Evolutionary conservation across 2,797 vertebrate species (phyloP).

Genomic region (Synaphobranchus kaupii): DNA sequence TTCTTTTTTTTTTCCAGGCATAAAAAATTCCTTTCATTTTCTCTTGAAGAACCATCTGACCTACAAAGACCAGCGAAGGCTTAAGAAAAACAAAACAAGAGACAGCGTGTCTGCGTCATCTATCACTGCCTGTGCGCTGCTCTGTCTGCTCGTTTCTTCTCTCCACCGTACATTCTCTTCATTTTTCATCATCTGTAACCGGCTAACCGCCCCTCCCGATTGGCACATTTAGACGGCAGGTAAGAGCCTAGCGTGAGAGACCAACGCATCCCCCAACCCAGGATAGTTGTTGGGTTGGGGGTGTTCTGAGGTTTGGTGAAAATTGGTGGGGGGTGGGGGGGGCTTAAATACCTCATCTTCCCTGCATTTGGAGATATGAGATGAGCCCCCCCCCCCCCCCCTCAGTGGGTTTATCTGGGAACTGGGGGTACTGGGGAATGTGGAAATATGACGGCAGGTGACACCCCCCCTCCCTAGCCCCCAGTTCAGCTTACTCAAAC

Average conservation of each 20-base stretch:
- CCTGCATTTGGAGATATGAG: no score
- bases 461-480: background rate
- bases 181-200: background rate
- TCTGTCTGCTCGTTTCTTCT: background rate
- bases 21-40: conserved; percentile 61
- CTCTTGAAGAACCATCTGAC: conserved; percentile 48
- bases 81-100: conserved; percentile 45
- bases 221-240: background rate
- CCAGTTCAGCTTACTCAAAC: conserved; percentile 4
- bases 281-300: no score
- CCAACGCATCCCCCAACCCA: no score
- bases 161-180: background rate
- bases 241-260: background rate
- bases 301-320: no score
- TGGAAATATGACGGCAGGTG: conserved; percentile 7
- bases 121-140: background rate
- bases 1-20: conserved; percentile 59
- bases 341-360: no score
- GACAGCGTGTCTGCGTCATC: conserved; percentile 36
- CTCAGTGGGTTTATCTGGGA: no score
- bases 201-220: background rate
- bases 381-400: no score
- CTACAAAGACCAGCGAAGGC: conserved; percentile 38
- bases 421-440: background rate
- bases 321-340: no score